A percentile compares a stretch with the other conserved stretches of the same genome.
phyloP scores from a whole-genome alignment of 2,888 invertebrate genomes.

The Volucella zonaria region DNA sequence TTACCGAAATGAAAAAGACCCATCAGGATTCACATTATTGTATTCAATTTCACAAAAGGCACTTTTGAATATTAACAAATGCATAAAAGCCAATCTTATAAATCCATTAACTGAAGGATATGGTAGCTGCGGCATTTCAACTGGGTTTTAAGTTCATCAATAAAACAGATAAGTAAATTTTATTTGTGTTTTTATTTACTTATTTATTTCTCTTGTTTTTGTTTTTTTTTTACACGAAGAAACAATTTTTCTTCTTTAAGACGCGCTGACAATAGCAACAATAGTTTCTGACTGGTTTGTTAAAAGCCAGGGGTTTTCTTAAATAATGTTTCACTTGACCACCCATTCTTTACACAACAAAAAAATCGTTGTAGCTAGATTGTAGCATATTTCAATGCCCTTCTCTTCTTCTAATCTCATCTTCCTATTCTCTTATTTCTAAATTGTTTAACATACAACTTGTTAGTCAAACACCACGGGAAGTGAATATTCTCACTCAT shows the following conservation, averaged over 20 bases:
- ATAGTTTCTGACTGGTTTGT: slow-evolving; percentile 55
- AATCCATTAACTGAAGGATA: slow-evolving; percentile 20
- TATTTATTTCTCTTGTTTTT: background rate
- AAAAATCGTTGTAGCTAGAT: slow-evolving; percentile 44
- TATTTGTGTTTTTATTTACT: background rate
- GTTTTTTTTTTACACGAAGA: background rate
- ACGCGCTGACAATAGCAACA: slow-evolving; percentile 45
- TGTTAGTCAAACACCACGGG: slow-evolving; percentile 50
- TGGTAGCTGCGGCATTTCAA: slow-evolving; percentile 24
- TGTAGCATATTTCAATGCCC: slow-evolving; percentile 32
- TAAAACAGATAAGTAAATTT: too few species aligned
- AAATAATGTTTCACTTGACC: slow-evolving; percentile 81
- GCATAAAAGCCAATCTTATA: slow-evolving; percentile 26
- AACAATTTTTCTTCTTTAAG: background rate
- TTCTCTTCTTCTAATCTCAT: slow-evolving; percentile 54
- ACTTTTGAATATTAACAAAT: slow-evolving; percentile 47
- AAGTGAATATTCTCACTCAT: slow-evolving; percentile 61
- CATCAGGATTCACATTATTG: slow-evolving; percentile 87
- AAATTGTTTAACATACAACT: slow-evolving; percentile 37
- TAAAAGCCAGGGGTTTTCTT: slow-evolving; percentile 63
- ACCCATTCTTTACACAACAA: slow-evolving; percentile 75
- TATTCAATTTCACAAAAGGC: slow-evolving; percentile 83
- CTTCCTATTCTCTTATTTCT: slow-evolving; percentile 27
- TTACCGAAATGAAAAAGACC: slow-evolving; percentile 89
- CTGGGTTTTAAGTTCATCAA: background rate